Conservation (phyloP, 2,113 vertebrate genomes). For the Motacilla alba region DNA sequence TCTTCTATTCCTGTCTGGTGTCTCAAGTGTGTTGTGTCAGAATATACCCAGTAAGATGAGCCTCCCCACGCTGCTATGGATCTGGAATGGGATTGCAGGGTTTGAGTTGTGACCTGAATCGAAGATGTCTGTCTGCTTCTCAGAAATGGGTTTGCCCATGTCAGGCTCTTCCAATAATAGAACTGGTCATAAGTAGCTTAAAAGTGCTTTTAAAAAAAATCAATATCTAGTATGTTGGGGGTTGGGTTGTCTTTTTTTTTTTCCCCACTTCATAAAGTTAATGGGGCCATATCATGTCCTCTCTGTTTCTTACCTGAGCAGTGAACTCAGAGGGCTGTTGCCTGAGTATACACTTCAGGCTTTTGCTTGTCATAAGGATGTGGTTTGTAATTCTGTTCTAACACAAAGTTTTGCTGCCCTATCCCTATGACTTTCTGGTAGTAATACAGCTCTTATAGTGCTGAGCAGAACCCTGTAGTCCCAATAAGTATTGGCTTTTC, state of each 20-base stretch:
- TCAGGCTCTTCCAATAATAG: neutral
- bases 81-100: slow-evolving; percentile 18
- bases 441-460: neutral
- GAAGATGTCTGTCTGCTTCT: slow-evolving; percentile 1
- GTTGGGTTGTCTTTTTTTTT: neutral
- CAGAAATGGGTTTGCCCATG: neutral
- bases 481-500: neutral
- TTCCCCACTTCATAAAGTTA: neutral
- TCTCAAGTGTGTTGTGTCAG: slow-evolving; percentile 53
- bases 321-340: neutral
- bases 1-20: slow-evolving; percentile 72
- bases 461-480: neutral
- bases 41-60: neutral
- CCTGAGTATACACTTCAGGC: neutral
- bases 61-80: neutral
- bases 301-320: neutral
- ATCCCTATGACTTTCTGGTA: neutral
- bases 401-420: neutral
- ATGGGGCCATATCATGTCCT: neutral
- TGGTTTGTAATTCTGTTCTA: neutral
- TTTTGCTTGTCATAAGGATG: neutral
- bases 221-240: neutral
- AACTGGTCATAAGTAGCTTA: neutral
- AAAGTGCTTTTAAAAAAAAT: neutral
- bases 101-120: slow-evolving; percentile 5